phyloP scores from a whole-genome alignment of 1,140 invertebrate species.

The Bombus superbus region DNA sequence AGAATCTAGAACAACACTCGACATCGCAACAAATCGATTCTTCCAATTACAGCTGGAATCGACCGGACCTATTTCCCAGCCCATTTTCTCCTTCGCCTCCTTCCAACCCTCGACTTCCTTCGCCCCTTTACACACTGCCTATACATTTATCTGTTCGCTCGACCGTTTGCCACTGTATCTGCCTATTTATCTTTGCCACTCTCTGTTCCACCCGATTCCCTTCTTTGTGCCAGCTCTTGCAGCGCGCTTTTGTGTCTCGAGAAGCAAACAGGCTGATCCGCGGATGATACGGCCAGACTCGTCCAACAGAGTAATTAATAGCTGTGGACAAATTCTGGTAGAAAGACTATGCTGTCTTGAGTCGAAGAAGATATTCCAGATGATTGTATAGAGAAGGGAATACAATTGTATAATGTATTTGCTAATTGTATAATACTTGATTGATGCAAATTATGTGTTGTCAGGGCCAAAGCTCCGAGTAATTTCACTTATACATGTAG shows the following conservation, averaged over 20 bases:
- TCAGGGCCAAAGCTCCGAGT: too few species aligned
- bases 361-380: neutral
- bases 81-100: conserved; percentile 10
- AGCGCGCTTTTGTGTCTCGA: neutral
- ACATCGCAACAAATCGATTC: conserved; percentile 55
- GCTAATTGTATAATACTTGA: too few species aligned
- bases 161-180: conserved; percentile 38
- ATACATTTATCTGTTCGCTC: conserved; percentile 44
- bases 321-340: neutral
- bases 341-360: neutral
- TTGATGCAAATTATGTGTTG: too few species aligned
- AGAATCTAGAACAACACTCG: conserved; percentile 45
- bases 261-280: conserved; percentile 3
- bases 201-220: neutral
- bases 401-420: too few species aligned
- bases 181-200: conserved; percentile 37
- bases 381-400: neutral
- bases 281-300: conserved; percentile 20
- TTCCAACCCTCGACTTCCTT: neutral
- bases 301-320: conserved; percentile 39
- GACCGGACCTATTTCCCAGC: conserved; percentile 50
- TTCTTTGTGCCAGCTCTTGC: too few species aligned
- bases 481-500: too few species aligned
- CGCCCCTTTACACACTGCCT: neutral
- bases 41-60: conserved; percentile 55